Evolutionary conservation across 2,888 invertebrate species (phyloP), one percentile per base, ranked within the genome.

Genomic region (Acrobasis suavella): DNA sequence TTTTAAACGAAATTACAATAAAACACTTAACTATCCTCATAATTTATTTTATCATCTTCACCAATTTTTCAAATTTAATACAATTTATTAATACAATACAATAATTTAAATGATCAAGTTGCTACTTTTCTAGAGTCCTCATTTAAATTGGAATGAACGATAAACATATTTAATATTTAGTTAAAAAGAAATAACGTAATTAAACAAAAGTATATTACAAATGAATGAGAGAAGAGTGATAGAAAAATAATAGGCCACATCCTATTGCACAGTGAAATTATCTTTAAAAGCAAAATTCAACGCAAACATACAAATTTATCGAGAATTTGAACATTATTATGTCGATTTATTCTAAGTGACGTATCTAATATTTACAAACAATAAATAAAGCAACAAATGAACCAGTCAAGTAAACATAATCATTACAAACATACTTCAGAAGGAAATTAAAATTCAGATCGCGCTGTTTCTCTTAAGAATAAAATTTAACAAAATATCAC

Each of bases 401-500:
- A 83, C 77, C 81, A 83, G 80, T 80, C 76, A 69, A 78, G 71
- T 69, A 78, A 82, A 77, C 77, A 75, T 72, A 49, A 82, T 73
- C 75, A 73, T 70, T 78, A 72, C 78, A 84, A 78, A 76, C 76
- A 80, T 78, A 80, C 76, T 46, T 69, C 66, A 72, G 68, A 76
- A 72, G 71, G 72, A 76, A 81, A 78, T 70, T 74, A 81, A 81
- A 78, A 85, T 85, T 75, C 74, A 82, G 81, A 83, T 81, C 78
- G 80, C 76, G 77, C 73, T 83, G 82, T 80, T 82, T 77, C 80
- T 82, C 87, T 85, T 89, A 90, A 81, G 83, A 87, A 89, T 86
- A 85, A 89, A 89, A 86, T 90, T 91, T 89, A 92, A 92, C 90
- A 89, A 90, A 92, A 91, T 92, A 92, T 92, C 92, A 92, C 92